A percentile compares a stretch with the other conserved stretches of the same genome.
phyloP scores from a whole-genome alignment of 2,113 vertebrate genomes.

The Notechis scutatus region DNA sequence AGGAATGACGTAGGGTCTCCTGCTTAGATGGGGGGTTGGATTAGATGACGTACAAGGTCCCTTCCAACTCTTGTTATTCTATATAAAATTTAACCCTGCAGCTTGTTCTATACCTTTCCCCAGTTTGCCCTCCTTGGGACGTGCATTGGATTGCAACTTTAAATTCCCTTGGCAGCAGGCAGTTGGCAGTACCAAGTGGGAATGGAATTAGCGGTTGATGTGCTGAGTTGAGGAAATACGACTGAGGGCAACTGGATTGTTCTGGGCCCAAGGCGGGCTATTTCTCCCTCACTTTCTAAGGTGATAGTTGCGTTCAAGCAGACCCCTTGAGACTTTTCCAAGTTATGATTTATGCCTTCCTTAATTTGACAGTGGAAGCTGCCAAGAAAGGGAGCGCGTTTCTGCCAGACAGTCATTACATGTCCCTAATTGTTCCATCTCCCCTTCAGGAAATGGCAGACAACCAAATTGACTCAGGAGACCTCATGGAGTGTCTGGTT shows the following conservation, averaged over 20 bases:
- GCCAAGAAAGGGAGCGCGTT: neutral
- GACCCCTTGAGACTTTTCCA: neutral
- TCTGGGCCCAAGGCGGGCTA: neutral
- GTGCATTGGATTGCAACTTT: neutral
- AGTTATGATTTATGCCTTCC: neutral
- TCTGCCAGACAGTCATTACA: neutral
- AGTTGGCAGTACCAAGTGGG: neutral
- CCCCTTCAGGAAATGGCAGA: constrained; percentile 86
- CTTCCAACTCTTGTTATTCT: no score
- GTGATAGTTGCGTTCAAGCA: neutral
- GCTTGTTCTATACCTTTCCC: neutral
- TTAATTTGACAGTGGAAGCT: neutral
- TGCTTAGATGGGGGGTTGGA: no score
- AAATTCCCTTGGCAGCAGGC: neutral
- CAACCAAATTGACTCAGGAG: constrained; percentile 94
- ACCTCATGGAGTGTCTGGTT: constrained; percentile 96
- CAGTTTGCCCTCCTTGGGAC: neutral
- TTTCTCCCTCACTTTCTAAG: neutral
- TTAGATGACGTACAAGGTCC: no score
- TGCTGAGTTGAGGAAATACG: neutral
- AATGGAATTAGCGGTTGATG: neutral
- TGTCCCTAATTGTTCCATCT: neutral
- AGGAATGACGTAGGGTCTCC: no score
- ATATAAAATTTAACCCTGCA: neutral
- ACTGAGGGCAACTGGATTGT: neutral